Base-by-base conservation (phyloP, 1,140 invertebrate genomes). In the Lepidostoma basale region DNA sequence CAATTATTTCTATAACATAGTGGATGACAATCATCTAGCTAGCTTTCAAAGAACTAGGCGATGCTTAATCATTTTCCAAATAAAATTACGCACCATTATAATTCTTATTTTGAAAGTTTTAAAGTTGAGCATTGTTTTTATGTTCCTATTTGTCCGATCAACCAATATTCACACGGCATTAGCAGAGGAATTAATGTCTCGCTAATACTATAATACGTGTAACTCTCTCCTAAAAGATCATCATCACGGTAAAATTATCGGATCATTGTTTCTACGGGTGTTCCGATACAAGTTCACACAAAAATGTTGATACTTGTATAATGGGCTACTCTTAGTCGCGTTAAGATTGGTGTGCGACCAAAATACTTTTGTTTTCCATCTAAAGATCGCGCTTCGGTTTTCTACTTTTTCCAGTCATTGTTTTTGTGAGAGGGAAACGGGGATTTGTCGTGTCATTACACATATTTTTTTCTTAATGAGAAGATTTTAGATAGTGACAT, bases 211-310 rank as follows among this genome's bases (percentile, higher is more conserved):
- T 20, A 22, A 16, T 26, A 12, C 47, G 25, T 40, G 33, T 52
- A 42, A 52, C 62, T 65, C 62, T 65, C 62, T 52, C 33, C 62
- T 20, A 16, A 23, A 39, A 54, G 26, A 22, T 26, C 23, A 14
- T n/a, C 16, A 65, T 54, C 45, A 62, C 60, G 54, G 54, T 65
- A 65, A 54, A 65, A 65, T 65, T 65, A 65, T 65, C 62, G 47
- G 40, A 12, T 42, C 45, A 54, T 65, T 65, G 62, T 65, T 40
- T 26, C 14, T 39, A 14, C 30, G 20, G 52, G 4, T 65, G 36
- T 30, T 45, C 36, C 20, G 22, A 65, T 65, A 40, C n/a, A 36
- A 54, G 52, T 65, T 65, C 33, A 52, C 62, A 63, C 30, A 20
- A 23, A 30, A n/a, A 47, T 23, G 26, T 16, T 54, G 26, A 14